Evolutionary conservation across 2,888 invertebrate genomes (phyloP).

Genomic region (Harpalus rubripes): DNA sequence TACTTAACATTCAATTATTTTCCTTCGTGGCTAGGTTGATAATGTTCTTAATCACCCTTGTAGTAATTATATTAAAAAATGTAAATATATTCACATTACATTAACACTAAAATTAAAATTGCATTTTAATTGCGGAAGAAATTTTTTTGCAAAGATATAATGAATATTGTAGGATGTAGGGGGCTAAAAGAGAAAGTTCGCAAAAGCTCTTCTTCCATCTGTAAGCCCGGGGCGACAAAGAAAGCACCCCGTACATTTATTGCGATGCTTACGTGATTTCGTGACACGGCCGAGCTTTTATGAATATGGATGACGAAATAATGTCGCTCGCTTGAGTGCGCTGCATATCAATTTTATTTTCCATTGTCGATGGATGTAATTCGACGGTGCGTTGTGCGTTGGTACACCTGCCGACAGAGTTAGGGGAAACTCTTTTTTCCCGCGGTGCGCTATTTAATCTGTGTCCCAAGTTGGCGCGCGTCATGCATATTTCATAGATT

Average conservation of each 20-base stretch:
- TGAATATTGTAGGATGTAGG: neutral
- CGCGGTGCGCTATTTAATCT: slow-evolving; percentile 63
- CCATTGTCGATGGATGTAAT: slow-evolving; percentile 64
- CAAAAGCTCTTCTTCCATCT: neutral
- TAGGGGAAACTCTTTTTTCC: slow-evolving; percentile 59
- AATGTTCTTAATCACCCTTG: no score
- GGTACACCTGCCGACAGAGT: slow-evolving; percentile 63
- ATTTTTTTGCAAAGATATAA: neutral
- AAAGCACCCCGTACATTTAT: slow-evolving; percentile 20
- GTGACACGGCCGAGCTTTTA: slow-evolving; percentile 27
- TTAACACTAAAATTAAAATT: slow-evolving; percentile 4
- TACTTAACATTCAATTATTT: no score
- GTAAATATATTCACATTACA: neutral
- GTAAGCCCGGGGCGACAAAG: neutral
- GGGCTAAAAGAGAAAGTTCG: neutral
- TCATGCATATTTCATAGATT: slow-evolving; percentile 67
- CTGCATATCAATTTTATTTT: slow-evolving; percentile 63
- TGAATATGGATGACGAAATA: slow-evolving; percentile 61
- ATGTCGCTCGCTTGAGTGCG: slow-evolving; percentile 47
- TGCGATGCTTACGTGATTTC: slow-evolving; percentile 52
- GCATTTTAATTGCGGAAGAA: neutral
- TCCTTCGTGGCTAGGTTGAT: no score
- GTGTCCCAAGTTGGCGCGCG: slow-evolving; percentile 55
- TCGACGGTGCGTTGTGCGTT: slow-evolving; percentile 19
- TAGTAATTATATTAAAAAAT: neutral